Conservation (phyloP, 2,888 invertebrate genomes). For the Sacculina carcini region DNA sequence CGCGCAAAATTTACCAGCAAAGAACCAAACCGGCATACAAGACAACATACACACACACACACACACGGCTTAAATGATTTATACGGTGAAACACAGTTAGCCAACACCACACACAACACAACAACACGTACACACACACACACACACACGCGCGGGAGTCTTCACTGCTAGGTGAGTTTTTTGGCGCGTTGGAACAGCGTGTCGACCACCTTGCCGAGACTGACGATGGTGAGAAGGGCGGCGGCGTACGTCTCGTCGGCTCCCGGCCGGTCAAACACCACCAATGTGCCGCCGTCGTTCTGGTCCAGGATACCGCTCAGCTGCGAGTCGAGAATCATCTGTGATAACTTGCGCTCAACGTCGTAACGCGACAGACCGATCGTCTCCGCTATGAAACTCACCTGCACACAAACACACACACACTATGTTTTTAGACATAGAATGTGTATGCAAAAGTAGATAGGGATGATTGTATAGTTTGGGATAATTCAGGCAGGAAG, state of each 20-base stretch:
- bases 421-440: no score
- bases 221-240: conserved; percentile 87
- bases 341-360: conserved; percentile 95
- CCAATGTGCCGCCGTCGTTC: conserved; percentile 86
- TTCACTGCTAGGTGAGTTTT: conserved; percentile 82
- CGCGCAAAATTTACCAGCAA: no score
- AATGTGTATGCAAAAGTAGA: no score
- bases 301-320: conserved; percentile 92
- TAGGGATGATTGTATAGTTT: no score
- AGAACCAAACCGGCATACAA: no score
- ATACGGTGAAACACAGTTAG: no score
- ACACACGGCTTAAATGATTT: no score
- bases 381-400: conserved; percentile 59
- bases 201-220: conserved; percentile 98
- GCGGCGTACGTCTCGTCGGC: conserved; percentile 93
- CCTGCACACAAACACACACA: conserved; percentile 16
- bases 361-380: conserved; percentile 67
- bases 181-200: conserved; percentile 97
- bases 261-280: conserved; percentile 83
- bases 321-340: conserved; percentile 98
- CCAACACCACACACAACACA: no score
- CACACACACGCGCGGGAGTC: no score
- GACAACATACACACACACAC: no score
- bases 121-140: no score
- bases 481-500: not conserved